A percentile compares a stretch with the other conserved stretches of the same genome.
Conservation (phyloP, 2,888 invertebrate species). For the Aplocera efformata region DNA sequence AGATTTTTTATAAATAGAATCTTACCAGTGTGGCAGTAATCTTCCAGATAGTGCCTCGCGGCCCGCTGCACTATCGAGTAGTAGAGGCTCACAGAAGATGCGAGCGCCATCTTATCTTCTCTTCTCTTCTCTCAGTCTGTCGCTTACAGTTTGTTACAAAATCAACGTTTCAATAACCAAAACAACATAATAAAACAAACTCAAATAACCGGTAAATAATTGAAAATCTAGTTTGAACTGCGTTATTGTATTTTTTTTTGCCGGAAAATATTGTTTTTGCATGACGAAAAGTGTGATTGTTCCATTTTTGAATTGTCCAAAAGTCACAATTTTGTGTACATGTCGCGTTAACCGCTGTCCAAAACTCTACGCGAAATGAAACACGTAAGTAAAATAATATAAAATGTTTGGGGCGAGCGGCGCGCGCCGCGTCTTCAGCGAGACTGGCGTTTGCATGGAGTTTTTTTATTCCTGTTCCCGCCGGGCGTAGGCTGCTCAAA, state of each 20-base stretch:
- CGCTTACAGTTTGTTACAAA: slow-evolving; percentile 63
- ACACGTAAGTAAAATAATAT: slow-evolving; percentile 77
- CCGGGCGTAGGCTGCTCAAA: slow-evolving; percentile 64
- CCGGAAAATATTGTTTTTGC: slow-evolving; percentile 57
- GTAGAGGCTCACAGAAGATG: slow-evolving; percentile 85
- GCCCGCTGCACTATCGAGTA: slow-evolving; percentile 85
- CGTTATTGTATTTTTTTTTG: slow-evolving; percentile 56
- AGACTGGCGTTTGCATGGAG: slow-evolving; percentile 55
- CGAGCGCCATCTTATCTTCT: slow-evolving; percentile 77
- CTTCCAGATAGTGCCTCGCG: slow-evolving; percentile 84
- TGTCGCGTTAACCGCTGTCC: slow-evolving; percentile 72
- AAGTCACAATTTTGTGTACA: slow-evolving; percentile 75
- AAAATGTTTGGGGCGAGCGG: slow-evolving; percentile 69
- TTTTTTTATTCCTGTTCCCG: slow-evolving; percentile 68
- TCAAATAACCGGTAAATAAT: slow-evolving; percentile 32
- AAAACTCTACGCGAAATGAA: slow-evolving; percentile 78
- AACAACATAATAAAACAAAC: slow-evolving; percentile 44
- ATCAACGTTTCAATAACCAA: slow-evolving; percentile 59
- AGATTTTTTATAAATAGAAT: too few relatives aligned
- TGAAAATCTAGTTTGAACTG: slow-evolving; percentile 73
- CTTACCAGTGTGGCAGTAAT: slow-evolving; percentile 84
- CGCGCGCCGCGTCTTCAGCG: slow-evolving; percentile 67
- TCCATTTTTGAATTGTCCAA: slow-evolving; percentile 60
- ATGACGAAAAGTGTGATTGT: slow-evolving; percentile 49
- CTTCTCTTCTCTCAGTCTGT: slow-evolving; percentile 51